phyloP scores from a whole-genome alignment of 1,140 invertebrate genomes.

The Meteorus sp. region DNA sequence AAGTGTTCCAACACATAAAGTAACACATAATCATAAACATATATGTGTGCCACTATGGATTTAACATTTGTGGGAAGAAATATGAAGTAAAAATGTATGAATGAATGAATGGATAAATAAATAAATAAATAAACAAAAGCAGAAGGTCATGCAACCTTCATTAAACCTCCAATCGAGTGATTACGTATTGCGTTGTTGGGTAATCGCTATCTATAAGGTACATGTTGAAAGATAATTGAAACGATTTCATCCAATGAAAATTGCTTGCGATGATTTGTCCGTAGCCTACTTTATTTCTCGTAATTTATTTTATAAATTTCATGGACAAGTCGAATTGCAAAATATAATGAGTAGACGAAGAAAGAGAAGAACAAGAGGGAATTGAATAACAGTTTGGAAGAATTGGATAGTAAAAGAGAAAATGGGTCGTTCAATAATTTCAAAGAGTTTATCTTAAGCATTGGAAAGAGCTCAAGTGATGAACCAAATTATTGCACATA shows the following conservation, averaged over 20 bases:
- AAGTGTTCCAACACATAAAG: neutral
- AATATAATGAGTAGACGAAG: slow-evolving; percentile 1
- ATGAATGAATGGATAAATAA: no score
- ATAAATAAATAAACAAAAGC: no score
- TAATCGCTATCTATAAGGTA: no score
- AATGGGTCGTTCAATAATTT: no score
- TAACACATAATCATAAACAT: neutral
- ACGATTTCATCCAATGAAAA: slow-evolving; percentile 31
- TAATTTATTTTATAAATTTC: slow-evolving; percentile 1
- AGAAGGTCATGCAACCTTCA: slow-evolving; percentile 30
- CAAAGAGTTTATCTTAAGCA: no score
- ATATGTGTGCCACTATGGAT: neutral
- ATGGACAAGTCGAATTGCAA: slow-evolving; percentile 3
- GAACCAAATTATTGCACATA: no score
- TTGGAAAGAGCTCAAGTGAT: no score
- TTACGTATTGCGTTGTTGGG: slow-evolving; percentile 30
- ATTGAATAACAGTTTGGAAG: neutral
- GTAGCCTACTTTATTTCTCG: neutral
- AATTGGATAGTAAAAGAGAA: neutral
- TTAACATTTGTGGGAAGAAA: no score
- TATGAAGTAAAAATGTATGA: no score
- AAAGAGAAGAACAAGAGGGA: neutral
- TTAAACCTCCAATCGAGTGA: slow-evolving; percentile 25
- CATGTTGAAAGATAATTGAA: slow-evolving; percentile 29
- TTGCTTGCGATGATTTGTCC: slow-evolving; percentile 25